Conservation (phyloP, 53 echinoderm and acorn worm species). For the Zoroaster sp. region DNA sequence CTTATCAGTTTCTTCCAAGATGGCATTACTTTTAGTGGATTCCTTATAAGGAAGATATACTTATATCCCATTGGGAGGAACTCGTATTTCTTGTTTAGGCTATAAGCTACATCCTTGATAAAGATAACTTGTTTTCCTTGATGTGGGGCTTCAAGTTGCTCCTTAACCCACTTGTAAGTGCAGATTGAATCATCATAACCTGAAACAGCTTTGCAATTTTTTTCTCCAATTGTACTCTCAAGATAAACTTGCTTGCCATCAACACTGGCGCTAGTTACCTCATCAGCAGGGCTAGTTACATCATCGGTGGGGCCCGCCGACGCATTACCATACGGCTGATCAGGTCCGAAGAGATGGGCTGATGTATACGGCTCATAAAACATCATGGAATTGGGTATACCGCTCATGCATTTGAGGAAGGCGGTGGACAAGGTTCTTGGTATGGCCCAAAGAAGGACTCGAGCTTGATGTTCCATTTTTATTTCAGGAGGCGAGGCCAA, state of each 20-base stretch:
- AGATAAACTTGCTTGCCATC: neutral
- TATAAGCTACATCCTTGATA: neutral
- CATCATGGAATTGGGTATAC: neutral
- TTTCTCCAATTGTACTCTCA: neutral
- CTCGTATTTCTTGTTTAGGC: neutral
- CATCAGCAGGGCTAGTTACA: neutral
- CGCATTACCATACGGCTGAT: neutral
- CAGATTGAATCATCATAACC: constrained; percentile 3
- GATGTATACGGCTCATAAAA: constrained; percentile 34
- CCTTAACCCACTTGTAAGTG: neutral
- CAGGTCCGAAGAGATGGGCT: constrained; percentile 21
- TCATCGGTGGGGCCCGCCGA: neutral
- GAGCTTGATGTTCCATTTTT: constrained; percentile 1
- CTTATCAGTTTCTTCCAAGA: constrained; percentile 37
- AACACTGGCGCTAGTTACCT: neutral
- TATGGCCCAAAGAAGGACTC: constrained; percentile 19
- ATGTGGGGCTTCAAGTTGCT: neutral
- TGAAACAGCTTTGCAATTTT: neutral
- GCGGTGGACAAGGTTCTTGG: constrained; percentile 36
- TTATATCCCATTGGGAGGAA: neutral
- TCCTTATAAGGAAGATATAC: neutral
- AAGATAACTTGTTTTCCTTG: constrained; percentile 1
- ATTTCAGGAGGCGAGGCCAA: neutral
- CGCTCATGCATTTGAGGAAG: constrained; percentile 27
- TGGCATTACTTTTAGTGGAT: constrained; percentile 7